Evolutionary conservation across 2,888 invertebrate genomes (phyloP), one percentile per base, ranked within the genome.

Genomic region (Neoscelio sp.): DNA sequence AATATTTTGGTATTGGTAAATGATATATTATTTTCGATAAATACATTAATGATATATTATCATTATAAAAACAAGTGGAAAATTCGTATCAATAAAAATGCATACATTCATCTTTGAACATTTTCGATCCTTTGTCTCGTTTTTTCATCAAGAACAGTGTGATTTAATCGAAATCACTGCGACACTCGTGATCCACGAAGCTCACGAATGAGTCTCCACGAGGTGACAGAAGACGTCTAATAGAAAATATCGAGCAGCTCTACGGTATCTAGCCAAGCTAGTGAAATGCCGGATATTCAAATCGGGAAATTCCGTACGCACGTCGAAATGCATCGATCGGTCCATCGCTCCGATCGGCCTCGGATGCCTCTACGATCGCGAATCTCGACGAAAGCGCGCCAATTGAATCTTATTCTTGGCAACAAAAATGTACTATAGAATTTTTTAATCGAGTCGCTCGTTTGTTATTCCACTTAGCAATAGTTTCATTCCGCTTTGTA

Each of bases 241-340:
- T 77, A 52, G 73, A 65, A 70, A 80, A 80, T 77, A 70, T 70
- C 42, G 67, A 56, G 46, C 65, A 64, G 46, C 15, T 6, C 13
- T 35, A 33, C 17, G 26, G 46, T 23, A 60, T 56, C 60, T 30
- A 17, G 30, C 26, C 54, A 74, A 76, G 80, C 83, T 80, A 71
- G 80, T 79, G 85, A 86, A 86, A 89, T 88, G 83, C 83, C 80
- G 81, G 84, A 85, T 88, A 89, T 89, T 89, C 87, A 87, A 88
- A 89, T 89, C 87, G 87, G 83, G 85, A 87, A 89, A 89, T 89
- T 89, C 89, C 86, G 67, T 62, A 83, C 87, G 83, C 85, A 86
- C 84, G 83, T 84, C 83, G 81, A 85, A 85, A 87, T 86, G 81
- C 82, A 60, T 70, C 42, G 82, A 84, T 84, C 70, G 71, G 83